Percentiles rank a stretch among this genome's conserved stretches.
These are phyloP conservation scores for Phocoena phocoena DNA, from an alignment of 2,113 vertebrate genomes.

Conservation along the genomic window DNA sequence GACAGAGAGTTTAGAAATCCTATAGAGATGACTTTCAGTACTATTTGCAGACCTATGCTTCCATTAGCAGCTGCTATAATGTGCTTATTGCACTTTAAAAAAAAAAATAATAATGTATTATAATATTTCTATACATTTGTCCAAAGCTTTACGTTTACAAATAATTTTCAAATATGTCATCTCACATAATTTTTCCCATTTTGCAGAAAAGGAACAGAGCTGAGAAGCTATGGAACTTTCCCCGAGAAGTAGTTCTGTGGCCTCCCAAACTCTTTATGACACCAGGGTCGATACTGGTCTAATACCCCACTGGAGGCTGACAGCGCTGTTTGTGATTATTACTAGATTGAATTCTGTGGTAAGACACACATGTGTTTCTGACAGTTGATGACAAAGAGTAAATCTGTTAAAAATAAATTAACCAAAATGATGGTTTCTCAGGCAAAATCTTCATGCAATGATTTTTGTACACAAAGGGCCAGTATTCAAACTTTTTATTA, in stretches of 20 bases:
- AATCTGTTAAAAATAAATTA: not conserved
- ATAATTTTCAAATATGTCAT: not conserved
- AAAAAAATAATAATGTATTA: not conserved
- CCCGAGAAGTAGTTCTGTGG: too few species aligned
- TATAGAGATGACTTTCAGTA: not conserved
- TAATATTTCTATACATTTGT: not conserved
- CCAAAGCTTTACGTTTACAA: not conserved
- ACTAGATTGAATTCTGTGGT: not conserved
- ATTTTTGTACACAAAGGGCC: not conserved
- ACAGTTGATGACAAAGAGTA: not conserved
- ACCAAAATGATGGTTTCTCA: not conserved
- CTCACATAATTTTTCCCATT: not conserved
- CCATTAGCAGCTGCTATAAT: not conserved
- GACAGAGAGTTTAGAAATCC: not conserved
- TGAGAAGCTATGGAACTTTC: not conserved
- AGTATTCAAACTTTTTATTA: not conserved
- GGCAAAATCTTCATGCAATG: not conserved
- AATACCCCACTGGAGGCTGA: too few species aligned
- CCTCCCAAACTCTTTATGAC: not conserved
- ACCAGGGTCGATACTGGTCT: not conserved
- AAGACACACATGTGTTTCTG: not conserved
- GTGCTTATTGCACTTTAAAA: not conserved
- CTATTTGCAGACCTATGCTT: not conserved
- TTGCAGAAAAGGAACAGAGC: not conserved
- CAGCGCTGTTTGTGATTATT: fast-evolving